Percentiles rank a stretch among this genome's conserved stretches.
Conservation (phyloP, 1,140 invertebrate genomes). For the Zaprionus vittiger region DNA sequence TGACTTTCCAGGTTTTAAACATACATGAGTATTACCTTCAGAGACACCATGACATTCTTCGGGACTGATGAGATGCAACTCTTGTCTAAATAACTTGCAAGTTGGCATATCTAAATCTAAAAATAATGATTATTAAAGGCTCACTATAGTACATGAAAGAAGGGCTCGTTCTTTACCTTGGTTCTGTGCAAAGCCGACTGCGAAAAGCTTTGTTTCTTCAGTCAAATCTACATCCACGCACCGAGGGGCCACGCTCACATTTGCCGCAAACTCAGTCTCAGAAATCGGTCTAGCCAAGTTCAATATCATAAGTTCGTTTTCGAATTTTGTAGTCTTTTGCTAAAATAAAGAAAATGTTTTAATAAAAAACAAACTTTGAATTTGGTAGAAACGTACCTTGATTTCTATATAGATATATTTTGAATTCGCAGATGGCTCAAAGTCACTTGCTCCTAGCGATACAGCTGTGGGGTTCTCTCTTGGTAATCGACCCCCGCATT, state of each 20-base stretch:
- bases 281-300: background rate
- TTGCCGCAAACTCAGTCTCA: background rate
- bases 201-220: background rate
- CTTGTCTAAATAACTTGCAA: background rate
- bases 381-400: background rate
- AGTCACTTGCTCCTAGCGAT: background rate
- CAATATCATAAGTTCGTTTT: background rate
- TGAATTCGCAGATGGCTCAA: background rate
- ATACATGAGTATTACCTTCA: constrained; percentile 13
- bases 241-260: background rate
- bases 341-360: background rate
- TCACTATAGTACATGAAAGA: background rate
- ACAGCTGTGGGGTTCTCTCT: background rate
- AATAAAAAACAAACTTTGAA: background rate
- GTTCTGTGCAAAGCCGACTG: background rate
- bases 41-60: background rate
- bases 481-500: background rate
- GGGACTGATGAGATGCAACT: background rate
- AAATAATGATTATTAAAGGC: no score
- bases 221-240: background rate
- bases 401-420: background rate
- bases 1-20: background rate
- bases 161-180: background rate
- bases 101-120: no score
- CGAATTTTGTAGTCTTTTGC: background rate